Evolutionary conservation across 2,797 vertebrate species (phyloP), one percentile per base, ranked within the genome.

Genomic region (Anas flavirostris): DNA sequence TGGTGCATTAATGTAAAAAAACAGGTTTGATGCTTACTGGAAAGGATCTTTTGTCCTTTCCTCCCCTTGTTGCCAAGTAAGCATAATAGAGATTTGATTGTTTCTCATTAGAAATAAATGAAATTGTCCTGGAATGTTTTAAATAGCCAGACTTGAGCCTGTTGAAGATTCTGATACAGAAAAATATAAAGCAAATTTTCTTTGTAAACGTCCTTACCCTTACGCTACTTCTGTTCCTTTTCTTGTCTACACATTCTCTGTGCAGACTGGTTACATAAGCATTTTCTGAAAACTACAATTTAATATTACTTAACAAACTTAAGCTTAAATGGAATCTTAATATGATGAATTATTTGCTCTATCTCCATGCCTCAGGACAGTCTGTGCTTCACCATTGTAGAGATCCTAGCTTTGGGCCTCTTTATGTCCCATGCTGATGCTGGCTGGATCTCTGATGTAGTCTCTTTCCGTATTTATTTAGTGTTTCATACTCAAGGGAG

Each of bases 131-230:
- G 16, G 25, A 39, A 4, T 60, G 25, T 46, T 82, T 64, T 60
- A 70, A 82, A 8, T 53, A 15, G 25, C 35, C 8, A 19, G 21
- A 11, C 21, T 63, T 13, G 29, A 88, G 14, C 26, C 22, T 15
- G 60, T 59, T 63, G 39, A 79, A 70, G 35, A 44, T 35, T 69
- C 88, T 0, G 50, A 21, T 70, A 29, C 0, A 63, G 39, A 88
- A 80, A 68, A 5, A 28, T 12, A 11, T 1, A 64, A 50, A 88
- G 26, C 56, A 93, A 19, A 53, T 50, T 50, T 70, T 25, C 48
- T 69, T 70, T 63, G 12, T 73, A 6, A 1, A 82, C 59, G 19
- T 67, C 22, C 4, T 0, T 43, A 66, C 0, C 0, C 48, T 4
- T 26, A 8, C 6, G 3, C 2, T 52, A 4, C 37, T 60, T 16